Conservation (phyloP, 2,888 invertebrate genomes). For the Ophraella communa region DNA sequence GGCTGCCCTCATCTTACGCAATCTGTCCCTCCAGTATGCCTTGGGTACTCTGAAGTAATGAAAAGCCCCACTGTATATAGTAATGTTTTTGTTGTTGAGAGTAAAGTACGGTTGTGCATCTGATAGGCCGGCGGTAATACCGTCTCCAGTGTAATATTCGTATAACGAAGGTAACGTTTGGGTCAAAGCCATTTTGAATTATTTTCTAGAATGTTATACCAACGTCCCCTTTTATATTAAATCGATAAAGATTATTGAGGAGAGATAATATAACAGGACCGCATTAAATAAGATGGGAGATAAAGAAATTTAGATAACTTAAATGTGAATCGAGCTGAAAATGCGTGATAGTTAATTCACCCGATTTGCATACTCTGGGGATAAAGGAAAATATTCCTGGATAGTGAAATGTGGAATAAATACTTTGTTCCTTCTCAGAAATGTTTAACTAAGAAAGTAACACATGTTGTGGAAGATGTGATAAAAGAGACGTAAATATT, state of each 20-base stretch:
- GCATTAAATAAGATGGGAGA: too few relatives aligned
- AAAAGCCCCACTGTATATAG: conserved; percentile 65
- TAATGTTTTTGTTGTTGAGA: conserved; percentile 58
- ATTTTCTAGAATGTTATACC: background rate
- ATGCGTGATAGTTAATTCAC: too few relatives aligned
- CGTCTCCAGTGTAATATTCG: conserved; percentile 60
- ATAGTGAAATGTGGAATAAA: too few relatives aligned
- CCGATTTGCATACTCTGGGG: too few relatives aligned
- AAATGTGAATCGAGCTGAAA: too few relatives aligned
- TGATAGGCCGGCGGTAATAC: conserved; percentile 50
- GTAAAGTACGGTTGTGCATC: conserved; percentile 53
- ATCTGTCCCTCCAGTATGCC: conserved; percentile 79
- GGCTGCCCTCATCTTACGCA: conserved; percentile 78
- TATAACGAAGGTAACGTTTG: conserved; percentile 55
- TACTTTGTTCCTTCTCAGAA: too few relatives aligned
- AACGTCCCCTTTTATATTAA: background rate
- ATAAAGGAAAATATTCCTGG: too few relatives aligned
- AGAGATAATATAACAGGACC: background rate
- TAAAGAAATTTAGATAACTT: too few relatives aligned
- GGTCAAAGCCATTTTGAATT: conserved; percentile 6
- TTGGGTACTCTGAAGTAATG: conserved; percentile 87
- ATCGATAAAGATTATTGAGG: background rate
- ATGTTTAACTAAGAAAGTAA: too few relatives aligned
- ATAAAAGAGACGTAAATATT: too few relatives aligned
- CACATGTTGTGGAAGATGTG: too few relatives aligned